phyloP scores from a whole-genome alignment of 1,140 invertebrate species.

The Danaus plexippus region DNA sequence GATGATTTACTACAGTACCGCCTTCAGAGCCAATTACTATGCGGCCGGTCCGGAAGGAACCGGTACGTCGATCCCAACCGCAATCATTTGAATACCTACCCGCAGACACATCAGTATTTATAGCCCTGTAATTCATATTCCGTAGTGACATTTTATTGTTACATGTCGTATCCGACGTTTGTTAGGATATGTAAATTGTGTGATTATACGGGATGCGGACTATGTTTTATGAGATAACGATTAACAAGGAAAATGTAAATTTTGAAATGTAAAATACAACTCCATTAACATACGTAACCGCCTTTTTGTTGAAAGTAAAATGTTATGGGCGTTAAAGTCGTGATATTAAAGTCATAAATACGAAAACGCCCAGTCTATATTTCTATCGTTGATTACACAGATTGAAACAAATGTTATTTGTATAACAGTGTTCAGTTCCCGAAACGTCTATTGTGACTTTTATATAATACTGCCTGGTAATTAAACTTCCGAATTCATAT shows the following conservation, averaged over 20 bases:
- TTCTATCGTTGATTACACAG: constrained; percentile 14
- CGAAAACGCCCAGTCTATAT: constrained; percentile 13
- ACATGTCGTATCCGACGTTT: constrained; percentile 43
- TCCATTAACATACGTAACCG: constrained; percentile 8
- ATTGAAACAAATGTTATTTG: constrained; percentile 20
- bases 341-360: constrained; percentile 23
- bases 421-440: too few species aligned
- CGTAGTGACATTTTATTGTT: constrained; percentile 51
- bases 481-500: too few species aligned
- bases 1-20: constrained; percentile 57
- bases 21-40: constrained; percentile 60
- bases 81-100: constrained; percentile 64
- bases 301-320: constrained; percentile 11
- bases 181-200: constrained; percentile 46
- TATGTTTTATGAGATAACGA: constrained; percentile 22
- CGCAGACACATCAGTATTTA: constrained; percentile 57
- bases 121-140: constrained; percentile 52
- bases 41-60: constrained; percentile 61
- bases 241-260: constrained; percentile 20
- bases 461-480: too few species aligned
- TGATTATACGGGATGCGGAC: constrained; percentile 17
- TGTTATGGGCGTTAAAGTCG: constrained; percentile 17
- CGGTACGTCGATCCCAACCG: constrained; percentile 57
- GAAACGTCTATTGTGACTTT: too few species aligned
- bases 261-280: constrained; percentile 7